phyloP scores from a whole-genome alignment of 2,113 vertebrate species.

The Megaleporinus macrocephalus region DNA sequence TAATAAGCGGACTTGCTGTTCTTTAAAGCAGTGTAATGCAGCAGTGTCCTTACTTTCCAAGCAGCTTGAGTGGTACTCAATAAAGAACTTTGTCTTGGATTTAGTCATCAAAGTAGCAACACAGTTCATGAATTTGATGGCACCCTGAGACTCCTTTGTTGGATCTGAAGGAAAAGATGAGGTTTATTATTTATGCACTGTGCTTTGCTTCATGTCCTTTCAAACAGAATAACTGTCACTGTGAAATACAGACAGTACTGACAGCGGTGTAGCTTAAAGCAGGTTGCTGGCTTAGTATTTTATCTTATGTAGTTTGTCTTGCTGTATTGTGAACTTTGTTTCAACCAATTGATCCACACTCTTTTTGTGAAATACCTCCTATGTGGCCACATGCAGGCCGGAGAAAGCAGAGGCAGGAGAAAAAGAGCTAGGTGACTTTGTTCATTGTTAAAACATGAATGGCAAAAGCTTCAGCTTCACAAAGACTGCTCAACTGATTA shows the following conservation, averaged over 20 bases:
- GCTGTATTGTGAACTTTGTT: neutral
- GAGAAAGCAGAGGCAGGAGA: too few species aligned
- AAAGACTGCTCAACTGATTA: too few species aligned
- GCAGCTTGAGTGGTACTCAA: slow-evolving; percentile 95
- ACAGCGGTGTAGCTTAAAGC: neutral
- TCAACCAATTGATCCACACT: too few species aligned
- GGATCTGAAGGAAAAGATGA: slow-evolving; percentile 76
- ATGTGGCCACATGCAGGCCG: too few species aligned
- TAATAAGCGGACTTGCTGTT: too few species aligned
- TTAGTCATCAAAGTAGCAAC: slow-evolving; percentile 89
- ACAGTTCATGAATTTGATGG: slow-evolving; percentile 91
- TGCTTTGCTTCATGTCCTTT: neutral
- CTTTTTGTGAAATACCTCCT: neutral
- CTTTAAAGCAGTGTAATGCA: neutral
- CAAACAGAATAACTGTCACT: neutral
- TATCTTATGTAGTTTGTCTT: neutral
- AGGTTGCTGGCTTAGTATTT: neutral
- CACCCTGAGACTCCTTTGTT: slow-evolving; percentile 82
- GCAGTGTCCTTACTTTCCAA: slow-evolving; percentile 84
- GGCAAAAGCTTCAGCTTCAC: too few species aligned
- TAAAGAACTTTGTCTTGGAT: slow-evolving; percentile 96
- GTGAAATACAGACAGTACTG: neutral
- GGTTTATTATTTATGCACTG: neutral
- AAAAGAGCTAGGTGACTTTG: too few species aligned
- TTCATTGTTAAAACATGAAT: too few species aligned